These are phyloP conservation scores for Drosophila subquinaria DNA, from an alignment of 2,888 invertebrate genomes.

Conservation along the genomic window DNA sequence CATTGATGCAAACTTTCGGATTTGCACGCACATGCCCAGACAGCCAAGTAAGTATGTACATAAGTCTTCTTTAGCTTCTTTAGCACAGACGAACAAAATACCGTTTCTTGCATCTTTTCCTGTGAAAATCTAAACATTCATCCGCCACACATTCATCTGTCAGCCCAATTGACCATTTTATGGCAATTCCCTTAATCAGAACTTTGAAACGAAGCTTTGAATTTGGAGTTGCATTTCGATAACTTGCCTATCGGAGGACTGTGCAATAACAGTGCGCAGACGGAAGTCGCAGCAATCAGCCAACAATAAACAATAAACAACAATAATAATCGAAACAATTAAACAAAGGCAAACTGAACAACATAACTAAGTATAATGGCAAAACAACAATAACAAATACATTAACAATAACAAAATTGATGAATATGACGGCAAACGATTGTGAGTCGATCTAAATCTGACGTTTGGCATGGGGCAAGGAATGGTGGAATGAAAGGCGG, in stretches of 20 bases:
- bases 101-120: no score
- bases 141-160: no score
- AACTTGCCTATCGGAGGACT: conserved; percentile 7
- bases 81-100: no score
- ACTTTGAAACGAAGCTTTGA: neutral
- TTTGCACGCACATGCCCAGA: no score
- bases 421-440: conserved; percentile 61
- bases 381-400: conserved; percentile 17
- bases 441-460: conserved; percentile 62
- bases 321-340: conserved; percentile 70
- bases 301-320: conserved; percentile 45
- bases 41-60: no score
- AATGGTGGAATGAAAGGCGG: conserved; percentile 8
- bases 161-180: no score
- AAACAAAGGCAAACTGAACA: conserved; percentile 63
- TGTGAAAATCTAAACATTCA: no score
- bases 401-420: conserved; percentile 37
- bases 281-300: conserved; percentile 46
- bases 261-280: conserved; percentile 22
- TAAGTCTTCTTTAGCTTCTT: no score
- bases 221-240: conserved; percentile 7
- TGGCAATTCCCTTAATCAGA: neutral
- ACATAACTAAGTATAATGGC: conserved; percentile 26
- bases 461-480: conserved; percentile 40
- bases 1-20: no score